Evolutionary conservation across 2,888 invertebrate species (phyloP).

Genomic region (Amphipoea oculea): DNA sequence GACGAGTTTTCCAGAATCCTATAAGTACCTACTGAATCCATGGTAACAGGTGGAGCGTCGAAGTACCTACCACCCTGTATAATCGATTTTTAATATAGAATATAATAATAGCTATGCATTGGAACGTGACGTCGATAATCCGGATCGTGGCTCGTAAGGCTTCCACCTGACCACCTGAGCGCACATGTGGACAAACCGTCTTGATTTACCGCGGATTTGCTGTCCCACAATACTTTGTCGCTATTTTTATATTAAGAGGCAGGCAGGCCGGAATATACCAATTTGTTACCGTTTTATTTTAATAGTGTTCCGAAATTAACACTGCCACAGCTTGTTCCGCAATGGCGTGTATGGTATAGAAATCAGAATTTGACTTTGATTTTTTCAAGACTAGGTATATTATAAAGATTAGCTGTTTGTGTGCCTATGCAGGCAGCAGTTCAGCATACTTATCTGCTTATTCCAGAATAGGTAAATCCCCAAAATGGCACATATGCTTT

Average conservation of each 20-base stretch:
- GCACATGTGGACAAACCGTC: conserved; percentile 57
- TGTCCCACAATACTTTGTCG: conserved; percentile 8
- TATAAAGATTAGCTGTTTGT: not conserved
- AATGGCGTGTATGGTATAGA: not conserved
- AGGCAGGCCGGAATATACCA: not conserved
- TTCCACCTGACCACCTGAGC: conserved; percentile 64
- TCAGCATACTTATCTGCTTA: not conserved
- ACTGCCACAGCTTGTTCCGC: not conserved
- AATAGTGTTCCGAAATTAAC: conserved; percentile 4
- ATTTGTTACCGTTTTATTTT: conserved; percentile 37
- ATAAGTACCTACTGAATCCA: not conserved
- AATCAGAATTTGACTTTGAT: not conserved
- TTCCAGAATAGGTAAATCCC: not conserved
- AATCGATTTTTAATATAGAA: not conserved
- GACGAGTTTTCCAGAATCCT: too few species aligned
- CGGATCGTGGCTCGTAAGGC: conserved; percentile 68
- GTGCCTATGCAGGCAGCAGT: not conserved
- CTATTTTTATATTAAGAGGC: conserved; percentile 26
- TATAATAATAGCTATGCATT: conserved; percentile 22
- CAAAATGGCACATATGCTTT: not conserved
- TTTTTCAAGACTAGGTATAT: not conserved
- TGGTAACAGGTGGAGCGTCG: not conserved
- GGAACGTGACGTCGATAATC: conserved; percentile 66
- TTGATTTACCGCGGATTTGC: conserved; percentile 56
- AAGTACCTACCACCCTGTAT: not conserved